Conservation (phyloP, 1,140 invertebrate species). For the Eumaeus atala region DNA sequence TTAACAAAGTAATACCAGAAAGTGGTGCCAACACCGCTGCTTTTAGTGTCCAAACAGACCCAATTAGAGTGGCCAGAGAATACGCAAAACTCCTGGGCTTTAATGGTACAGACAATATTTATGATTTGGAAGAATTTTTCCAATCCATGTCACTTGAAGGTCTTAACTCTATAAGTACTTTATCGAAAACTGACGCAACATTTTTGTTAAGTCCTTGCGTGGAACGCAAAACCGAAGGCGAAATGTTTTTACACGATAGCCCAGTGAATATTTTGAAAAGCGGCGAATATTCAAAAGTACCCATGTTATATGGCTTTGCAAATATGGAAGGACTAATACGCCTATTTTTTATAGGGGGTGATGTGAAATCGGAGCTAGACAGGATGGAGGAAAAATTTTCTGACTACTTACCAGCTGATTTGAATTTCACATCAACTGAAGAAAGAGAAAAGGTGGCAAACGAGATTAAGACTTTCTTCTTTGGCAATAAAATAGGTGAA, state of each 20-base stretch:
- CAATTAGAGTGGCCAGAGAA: slow-evolving; percentile 23
- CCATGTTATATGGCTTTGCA: slow-evolving; percentile 24
- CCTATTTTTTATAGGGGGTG: background rate
- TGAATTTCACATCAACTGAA: slow-evolving; percentile 20
- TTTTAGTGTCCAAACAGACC: slow-evolving; percentile 27
- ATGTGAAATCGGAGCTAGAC: background rate
- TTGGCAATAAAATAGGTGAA: slow-evolving; percentile 20
- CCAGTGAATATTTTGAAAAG: slow-evolving; percentile 24
- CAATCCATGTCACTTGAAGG: slow-evolving; percentile 13
- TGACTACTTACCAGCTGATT: slow-evolving; percentile 28
- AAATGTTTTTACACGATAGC: slow-evolving; percentile 22
- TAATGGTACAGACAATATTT: slow-evolving; percentile 19
- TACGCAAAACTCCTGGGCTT: slow-evolving; percentile 21
- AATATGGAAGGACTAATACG: slow-evolving; percentile 24
- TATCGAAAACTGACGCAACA: slow-evolving; percentile 18
- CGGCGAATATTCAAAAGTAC: slow-evolving; percentile 25
- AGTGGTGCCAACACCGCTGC: slow-evolving; percentile 22
- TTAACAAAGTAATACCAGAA: slow-evolving; percentile 32
- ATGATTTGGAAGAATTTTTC: slow-evolving; percentile 28
- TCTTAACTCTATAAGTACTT: slow-evolving; percentile 3
- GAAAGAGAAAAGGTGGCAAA: slow-evolving; percentile 23
- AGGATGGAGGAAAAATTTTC: slow-evolving; percentile 28
- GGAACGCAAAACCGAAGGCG: slow-evolving; percentile 18
- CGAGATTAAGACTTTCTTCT: slow-evolving; percentile 30
- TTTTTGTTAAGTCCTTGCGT: slow-evolving; percentile 28